phyloP scores from a whole-genome alignment of 2,797 vertebrate genomes.

The Microctenopoma lineatum region DNA sequence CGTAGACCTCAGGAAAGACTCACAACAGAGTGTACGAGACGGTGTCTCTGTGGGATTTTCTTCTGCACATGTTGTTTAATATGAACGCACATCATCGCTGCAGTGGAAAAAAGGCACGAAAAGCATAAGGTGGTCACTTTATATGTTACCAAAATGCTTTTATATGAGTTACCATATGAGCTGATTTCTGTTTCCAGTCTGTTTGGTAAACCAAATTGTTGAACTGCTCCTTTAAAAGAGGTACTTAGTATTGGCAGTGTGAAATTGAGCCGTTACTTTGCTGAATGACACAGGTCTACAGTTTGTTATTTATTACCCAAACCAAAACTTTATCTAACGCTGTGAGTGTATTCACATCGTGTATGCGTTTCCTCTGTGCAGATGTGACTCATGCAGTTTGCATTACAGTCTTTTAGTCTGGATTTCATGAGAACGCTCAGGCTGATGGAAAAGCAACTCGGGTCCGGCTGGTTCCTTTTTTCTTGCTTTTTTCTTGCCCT shows the following conservation, averaged over 20 bases:
- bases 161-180: too few relatives aligned
- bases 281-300: neutral
- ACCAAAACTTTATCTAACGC: neutral
- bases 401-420: constrained; percentile 49
- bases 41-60: too few relatives aligned
- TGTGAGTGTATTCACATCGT: constrained; percentile 17
- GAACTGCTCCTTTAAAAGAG: too few relatives aligned
- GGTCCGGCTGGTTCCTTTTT: constrained; percentile 1
- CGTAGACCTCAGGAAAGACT: too few relatives aligned
- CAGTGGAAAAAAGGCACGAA: too few relatives aligned
- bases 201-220: too few relatives aligned
- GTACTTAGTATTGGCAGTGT: neutral
- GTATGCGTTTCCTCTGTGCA: constrained; percentile 38
- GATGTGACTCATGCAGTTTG: constrained; percentile 62
- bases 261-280: neutral
- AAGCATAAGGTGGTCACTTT: too few relatives aligned
- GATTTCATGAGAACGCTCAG: constrained; percentile 32
- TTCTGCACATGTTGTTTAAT: too few relatives aligned
- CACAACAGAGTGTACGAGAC: too few relatives aligned
- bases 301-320: constrained; percentile 6
- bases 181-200: too few relatives aligned
- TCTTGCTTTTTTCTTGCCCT: neutral
- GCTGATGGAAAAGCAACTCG: constrained; percentile 32
- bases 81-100: too few relatives aligned
- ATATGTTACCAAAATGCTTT: too few relatives aligned